Percentiles rank a stretch among this genome's conserved stretches.
These are phyloP conservation scores for Drosophila mauritiana DNA, from an alignment of 1,140 invertebrate genomes.

Conservation along the genomic window DNA sequence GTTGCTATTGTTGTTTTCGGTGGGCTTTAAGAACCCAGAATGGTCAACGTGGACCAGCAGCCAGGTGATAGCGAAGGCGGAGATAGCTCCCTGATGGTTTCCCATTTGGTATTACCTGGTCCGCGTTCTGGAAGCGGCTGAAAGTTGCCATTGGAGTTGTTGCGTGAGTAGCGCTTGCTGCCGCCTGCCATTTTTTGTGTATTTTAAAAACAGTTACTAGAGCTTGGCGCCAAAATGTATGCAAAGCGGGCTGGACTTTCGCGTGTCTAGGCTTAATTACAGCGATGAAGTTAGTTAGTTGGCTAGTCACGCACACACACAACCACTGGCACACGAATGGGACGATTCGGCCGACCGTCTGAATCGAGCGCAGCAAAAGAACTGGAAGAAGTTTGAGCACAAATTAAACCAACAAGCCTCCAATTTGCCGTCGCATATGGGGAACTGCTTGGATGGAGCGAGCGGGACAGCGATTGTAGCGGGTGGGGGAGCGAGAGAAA, in stretches of 20 bases:
- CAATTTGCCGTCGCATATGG: constrained; percentile 28
- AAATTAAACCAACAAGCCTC: constrained; percentile 75
- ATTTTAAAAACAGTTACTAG: constrained; percentile 21
- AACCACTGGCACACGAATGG: constrained; percentile 14
- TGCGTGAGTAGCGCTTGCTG: constrained; percentile 79
- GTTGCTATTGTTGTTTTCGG: constrained; percentile 6
- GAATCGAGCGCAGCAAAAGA: constrained; percentile 71
- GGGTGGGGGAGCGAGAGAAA: constrained; percentile 3
- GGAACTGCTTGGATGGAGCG: constrained; percentile 24
- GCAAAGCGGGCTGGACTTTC: constrained; percentile 47
- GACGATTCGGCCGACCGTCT: constrained; percentile 75
- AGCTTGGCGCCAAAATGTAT: constrained; percentile 73
- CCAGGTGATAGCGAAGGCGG: constrained; percentile 15
- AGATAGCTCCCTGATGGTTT: constrained; percentile 6
- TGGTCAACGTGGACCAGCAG: constrained; percentile 45
- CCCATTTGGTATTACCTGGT: constrained; percentile 74
- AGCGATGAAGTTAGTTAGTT: constrained; percentile 35
- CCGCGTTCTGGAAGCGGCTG: constrained; percentile 81
- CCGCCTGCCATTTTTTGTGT: constrained; percentile 72
- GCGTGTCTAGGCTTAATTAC: constrained; percentile 71
- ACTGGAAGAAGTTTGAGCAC: constrained; percentile 79
- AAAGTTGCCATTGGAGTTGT: constrained; percentile 79
- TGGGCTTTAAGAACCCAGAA: constrained; percentile 15
- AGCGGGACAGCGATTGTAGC: constrained; percentile 13
- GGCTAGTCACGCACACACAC: constrained; percentile 26